These are phyloP conservation scores for Meda fulgida DNA, from an alignment of 2,797 vertebrate genomes.

Conservation along the genomic window DNA sequence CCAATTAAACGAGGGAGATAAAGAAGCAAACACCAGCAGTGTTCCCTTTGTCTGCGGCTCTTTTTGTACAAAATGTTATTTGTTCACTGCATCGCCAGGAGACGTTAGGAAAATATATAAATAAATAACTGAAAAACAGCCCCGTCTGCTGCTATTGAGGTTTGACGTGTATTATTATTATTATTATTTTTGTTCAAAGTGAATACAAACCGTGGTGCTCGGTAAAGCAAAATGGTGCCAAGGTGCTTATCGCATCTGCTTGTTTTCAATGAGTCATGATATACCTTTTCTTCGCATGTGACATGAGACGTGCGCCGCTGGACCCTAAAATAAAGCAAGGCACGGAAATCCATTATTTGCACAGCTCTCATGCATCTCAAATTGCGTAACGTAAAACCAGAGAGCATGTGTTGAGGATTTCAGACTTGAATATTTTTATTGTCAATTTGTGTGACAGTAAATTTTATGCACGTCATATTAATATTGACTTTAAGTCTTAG, in stretches of 20 bases:
- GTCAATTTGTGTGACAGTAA: neutral
- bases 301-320: constrained; percentile 1
- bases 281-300: constrained; percentile 44
- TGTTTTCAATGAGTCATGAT: constrained; percentile 42
- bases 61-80: constrained; percentile 58
- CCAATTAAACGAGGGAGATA: constrained; percentile 70
- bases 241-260: constrained; percentile 48
- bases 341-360: constrained; percentile 42
- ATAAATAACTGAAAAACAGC: constrained; percentile 44
- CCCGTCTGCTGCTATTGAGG: constrained; percentile 53
- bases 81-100: constrained; percentile 57
- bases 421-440: neutral
- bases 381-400: constrained; percentile 18
- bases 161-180: constrained; percentile 34
- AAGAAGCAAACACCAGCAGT: constrained; percentile 65
- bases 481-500: neutral
- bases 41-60: constrained; percentile 61
- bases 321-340: constrained; percentile 49
- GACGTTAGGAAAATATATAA: constrained; percentile 42
- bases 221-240: constrained; percentile 6
- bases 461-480: neutral
- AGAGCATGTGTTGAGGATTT: neutral
- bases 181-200: constrained; percentile 52
- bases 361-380: constrained; percentile 34
- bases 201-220: constrained; percentile 18